Evolutionary conservation across 2,797 vertebrate species (phyloP).

Genomic region (Myotis daubentonii): DNA sequence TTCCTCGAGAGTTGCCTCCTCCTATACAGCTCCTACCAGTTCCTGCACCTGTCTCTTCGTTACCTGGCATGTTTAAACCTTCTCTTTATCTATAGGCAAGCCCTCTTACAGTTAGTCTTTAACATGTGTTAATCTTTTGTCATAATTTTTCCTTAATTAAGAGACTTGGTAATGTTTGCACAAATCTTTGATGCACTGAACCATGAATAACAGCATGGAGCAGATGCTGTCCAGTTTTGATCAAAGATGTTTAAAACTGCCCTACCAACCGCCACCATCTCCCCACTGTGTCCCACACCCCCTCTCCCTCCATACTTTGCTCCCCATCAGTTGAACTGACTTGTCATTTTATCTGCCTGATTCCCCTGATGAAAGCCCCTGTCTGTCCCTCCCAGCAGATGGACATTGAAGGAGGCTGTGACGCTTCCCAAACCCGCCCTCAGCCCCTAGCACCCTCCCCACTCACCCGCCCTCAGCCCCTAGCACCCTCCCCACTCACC

Average conservation of each 20-base stretch:
- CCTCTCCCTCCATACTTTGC: background rate
- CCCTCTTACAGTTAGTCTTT: conserved; percentile 83
- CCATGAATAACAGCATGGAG: conserved; percentile 72
- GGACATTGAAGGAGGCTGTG: conserved; percentile 67
- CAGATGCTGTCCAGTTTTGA: conserved; percentile 80
- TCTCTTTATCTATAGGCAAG: conserved; percentile 85
- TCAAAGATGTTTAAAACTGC: conserved; percentile 81
- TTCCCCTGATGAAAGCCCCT: conserved; percentile 69
- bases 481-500: background rate
- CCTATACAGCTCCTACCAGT: conserved; percentile 85
- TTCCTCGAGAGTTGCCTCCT: conserved; percentile 84
- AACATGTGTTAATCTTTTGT: conserved; percentile 79
- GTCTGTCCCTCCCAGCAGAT: conserved; percentile 49
- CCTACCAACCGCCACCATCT: background rate
- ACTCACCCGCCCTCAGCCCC: background rate
- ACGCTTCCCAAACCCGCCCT: background rate
- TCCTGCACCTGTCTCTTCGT: conserved; percentile 86
- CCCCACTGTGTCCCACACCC: background rate
- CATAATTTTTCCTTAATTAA: conserved; percentile 77
- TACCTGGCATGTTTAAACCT: conserved; percentile 88
- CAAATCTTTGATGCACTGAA: conserved; percentile 82
- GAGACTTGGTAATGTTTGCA: conserved; percentile 80
- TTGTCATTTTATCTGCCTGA: conserved; percentile 52
- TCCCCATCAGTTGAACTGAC: background rate
- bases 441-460: background rate